phyloP scores from a whole-genome alignment of 2,113 vertebrate species.

The Lathamus discolor region DNA sequence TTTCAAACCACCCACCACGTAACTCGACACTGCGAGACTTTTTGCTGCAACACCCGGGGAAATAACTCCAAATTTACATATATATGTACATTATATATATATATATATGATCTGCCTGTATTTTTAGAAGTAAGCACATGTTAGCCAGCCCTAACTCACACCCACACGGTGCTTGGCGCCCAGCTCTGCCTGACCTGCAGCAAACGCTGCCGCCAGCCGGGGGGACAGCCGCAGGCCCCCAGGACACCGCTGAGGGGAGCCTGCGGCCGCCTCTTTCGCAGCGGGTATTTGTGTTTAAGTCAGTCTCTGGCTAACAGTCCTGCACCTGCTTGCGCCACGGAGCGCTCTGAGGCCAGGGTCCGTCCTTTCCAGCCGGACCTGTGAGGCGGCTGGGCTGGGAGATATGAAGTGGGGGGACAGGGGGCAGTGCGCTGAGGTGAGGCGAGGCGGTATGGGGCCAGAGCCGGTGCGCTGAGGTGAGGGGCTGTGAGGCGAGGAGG shows the following conservation, averaged over 20 bases:
- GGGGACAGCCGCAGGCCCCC: not conserved
- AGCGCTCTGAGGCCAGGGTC: not conserved
- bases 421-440: not conserved
- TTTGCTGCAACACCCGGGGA: not conserved
- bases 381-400: not conserved
- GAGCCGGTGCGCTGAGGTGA: too few species aligned
- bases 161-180: not conserved
- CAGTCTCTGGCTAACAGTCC: too few species aligned
- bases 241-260: not conserved
- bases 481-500: not conserved
- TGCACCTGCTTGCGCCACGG: not conserved
- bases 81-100: not conserved
- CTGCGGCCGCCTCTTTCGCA: not conserved
- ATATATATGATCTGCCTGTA: not conserved
- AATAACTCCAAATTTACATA: not conserved
- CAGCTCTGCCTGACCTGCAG: not conserved
- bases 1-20: not conserved
- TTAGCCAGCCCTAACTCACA: not conserved
- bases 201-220: not conserved
- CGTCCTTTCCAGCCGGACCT: not conserved
- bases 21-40: not conserved
- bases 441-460: not conserved
- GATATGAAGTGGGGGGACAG: not conserved
- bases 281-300: not conserved
- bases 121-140: slow-evolving; percentile 30